A percentile compares a stretch with the other conserved stretches of the same genome.
phyloP scores from a whole-genome alignment of 2,113 vertebrate species.

The Butorides virescens region DNA sequence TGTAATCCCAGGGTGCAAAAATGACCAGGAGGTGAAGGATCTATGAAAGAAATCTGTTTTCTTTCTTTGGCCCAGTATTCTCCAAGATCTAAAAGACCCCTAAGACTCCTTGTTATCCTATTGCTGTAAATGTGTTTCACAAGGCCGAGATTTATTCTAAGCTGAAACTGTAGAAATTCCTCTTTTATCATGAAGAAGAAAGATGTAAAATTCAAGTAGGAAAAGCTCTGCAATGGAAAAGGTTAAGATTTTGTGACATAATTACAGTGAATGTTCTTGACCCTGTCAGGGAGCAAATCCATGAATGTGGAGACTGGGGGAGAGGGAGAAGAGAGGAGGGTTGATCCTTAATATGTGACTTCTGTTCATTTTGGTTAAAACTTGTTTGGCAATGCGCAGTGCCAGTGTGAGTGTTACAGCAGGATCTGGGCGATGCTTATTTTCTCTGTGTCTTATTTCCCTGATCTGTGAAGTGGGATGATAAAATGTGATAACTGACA shows the following conservation, averaged over 20 bases:
- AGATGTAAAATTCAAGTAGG: background rate
- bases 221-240: background rate
- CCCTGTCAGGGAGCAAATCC: background rate
- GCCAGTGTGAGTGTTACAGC: background rate
- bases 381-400: background rate
- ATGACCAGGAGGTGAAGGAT: background rate
- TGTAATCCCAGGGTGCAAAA: background rate
- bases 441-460: background rate
- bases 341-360: background rate
- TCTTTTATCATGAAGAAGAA: background rate
- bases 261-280: background rate
- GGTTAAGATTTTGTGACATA: background rate
- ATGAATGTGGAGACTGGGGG: background rate
- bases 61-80: background rate
- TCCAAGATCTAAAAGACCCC: background rate
- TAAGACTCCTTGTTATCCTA: background rate
- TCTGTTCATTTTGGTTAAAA: background rate
- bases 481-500: background rate
- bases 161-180: background rate
- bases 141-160: background rate
- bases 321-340: background rate
- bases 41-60: background rate
- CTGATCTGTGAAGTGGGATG: background rate
- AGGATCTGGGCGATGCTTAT: background rate
- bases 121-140: background rate